Conservation (phyloP, 35 echinoderm and acorn worm genomes). For the Anneissia japonica region DNA sequence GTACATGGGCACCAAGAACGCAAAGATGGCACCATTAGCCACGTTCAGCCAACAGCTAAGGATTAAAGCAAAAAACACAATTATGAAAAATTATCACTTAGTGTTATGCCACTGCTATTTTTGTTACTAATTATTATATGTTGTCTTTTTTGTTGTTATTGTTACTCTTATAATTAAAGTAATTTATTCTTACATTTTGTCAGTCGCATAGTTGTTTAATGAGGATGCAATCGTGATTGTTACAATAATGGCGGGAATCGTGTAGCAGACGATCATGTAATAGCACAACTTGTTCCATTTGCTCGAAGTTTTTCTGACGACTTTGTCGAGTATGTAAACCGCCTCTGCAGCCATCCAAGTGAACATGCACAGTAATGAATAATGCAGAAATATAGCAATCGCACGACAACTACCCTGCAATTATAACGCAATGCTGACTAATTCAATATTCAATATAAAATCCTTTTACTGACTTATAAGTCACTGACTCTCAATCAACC, state of each 20-base stretch:
- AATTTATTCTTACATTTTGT: neutral
- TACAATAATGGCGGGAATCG: neutral
- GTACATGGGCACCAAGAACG: neutral
- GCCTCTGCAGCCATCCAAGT: neutral
- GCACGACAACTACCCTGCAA: neutral
- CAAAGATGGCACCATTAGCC: neutral
- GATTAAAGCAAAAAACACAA: no score
- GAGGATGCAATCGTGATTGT: neutral
- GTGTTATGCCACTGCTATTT: no score
- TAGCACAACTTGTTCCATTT: neutral
- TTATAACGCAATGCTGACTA: neutral
- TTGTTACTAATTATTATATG: no score
- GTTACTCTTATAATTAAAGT: no score
- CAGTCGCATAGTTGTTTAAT: neutral
- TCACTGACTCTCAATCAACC: no score
- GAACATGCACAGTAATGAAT: neutral
- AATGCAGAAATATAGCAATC: neutral
- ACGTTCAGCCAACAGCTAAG: neutral
- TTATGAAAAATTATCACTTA: no score
- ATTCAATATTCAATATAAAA: no score
- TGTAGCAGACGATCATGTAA: neutral
- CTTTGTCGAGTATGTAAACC: neutral
- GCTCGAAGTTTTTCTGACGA: neutral
- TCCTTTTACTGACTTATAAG: no score
- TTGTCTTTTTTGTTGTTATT: no score